phyloP scores from a whole-genome alignment of 2,113 vertebrate genomes.

The Zingel zingel region DNA sequence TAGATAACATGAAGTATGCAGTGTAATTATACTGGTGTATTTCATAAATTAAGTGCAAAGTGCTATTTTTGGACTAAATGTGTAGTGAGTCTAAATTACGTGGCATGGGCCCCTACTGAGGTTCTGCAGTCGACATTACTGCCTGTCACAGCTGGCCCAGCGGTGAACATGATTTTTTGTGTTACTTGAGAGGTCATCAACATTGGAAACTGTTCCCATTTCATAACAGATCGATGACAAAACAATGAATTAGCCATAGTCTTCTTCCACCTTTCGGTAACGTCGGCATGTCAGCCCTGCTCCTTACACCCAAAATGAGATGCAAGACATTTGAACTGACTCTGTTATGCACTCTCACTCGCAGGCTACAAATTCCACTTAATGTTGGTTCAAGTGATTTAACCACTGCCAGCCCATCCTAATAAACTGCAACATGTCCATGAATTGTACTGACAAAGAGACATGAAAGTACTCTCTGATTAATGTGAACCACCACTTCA shows the following conservation, averaged over 20 bases:
- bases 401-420: background rate
- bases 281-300: background rate
- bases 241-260: background rate
- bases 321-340: background rate
- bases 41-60: background rate
- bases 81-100: too few relatives aligned
- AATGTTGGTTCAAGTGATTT: conserved; percentile 2
- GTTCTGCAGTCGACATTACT: background rate
- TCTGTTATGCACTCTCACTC: background rate
- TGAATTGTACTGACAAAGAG: background rate
- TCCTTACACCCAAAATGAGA: background rate
- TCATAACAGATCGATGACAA: background rate
- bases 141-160: background rate
- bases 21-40: background rate
- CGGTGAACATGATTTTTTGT: background rate
- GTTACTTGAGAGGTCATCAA: background rate
- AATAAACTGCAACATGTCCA: conserved; percentile 2
- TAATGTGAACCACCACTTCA: background rate
- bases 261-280: background rate
- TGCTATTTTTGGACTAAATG: too few relatives aligned
- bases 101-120: background rate
- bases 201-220: background rate
- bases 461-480: conserved; percentile 16
- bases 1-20: background rate
- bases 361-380: background rate